Conservation (phyloP, 1,140 invertebrate species). For the Chlorops oryzae region DNA sequence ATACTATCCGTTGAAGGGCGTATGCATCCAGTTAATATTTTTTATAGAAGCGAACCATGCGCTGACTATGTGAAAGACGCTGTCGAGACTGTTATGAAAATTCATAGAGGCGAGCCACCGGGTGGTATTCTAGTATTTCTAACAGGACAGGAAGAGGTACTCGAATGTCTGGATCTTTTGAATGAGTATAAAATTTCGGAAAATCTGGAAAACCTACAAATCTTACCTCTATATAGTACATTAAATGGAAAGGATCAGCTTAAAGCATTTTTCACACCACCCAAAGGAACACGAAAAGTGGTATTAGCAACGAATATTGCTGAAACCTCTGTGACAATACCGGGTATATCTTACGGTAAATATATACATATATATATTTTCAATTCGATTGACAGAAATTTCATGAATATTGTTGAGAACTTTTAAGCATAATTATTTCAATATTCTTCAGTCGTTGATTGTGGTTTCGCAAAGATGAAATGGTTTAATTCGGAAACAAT, state of each 20-base stretch:
- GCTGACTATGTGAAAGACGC: conserved; percentile 85
- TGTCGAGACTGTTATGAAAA: conserved; percentile 82
- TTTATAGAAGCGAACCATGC: conserved; percentile 78
- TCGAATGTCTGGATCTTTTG: conserved; percentile 63
- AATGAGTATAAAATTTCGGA: conserved; percentile 58
- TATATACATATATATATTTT: neutral
- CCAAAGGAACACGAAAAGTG: conserved; percentile 76
- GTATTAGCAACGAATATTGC: conserved; percentile 96
- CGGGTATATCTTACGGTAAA: conserved; percentile 72
- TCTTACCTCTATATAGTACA: conserved; percentile 91
- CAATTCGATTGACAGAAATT: conserved; percentile 12
- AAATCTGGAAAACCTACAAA: conserved; percentile 58
- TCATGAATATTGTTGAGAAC: conserved; percentile 47
- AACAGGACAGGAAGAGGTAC: conserved; percentile 90
- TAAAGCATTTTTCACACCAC: conserved; percentile 76
- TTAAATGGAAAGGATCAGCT: conserved; percentile 78
- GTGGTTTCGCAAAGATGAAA: conserved; percentile 94
- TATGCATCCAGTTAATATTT: conserved; percentile 81
- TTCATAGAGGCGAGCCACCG: conserved; percentile 72
- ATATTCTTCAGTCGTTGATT: conserved; percentile 69
- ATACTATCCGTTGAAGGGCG: conserved; percentile 86
- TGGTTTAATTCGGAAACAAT: conserved; percentile 81
- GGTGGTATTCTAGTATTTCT: conserved; percentile 93
- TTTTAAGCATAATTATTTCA: neutral
- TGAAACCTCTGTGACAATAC: conserved; percentile 84